Evolutionary conservation across 2,797 vertebrate genomes (phyloP), one percentile per base, ranked within the genome.

Genomic region (Spheniscus humboldti): DNA sequence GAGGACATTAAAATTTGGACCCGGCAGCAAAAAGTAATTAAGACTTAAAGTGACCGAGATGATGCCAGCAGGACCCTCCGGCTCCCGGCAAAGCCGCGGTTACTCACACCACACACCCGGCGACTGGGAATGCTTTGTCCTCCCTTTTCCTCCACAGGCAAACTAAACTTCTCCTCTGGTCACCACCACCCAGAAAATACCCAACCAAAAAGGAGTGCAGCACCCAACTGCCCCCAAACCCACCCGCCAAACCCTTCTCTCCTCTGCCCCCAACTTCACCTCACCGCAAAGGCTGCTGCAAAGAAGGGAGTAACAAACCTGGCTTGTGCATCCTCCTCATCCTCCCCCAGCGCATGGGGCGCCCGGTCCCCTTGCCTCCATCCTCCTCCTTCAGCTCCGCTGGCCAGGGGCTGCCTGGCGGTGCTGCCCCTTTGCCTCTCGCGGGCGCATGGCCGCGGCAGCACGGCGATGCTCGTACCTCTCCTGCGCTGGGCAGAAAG

Each of bases 261-360:
- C 35, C 59, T 73, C 50, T 27, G 0, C 22, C 27, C 64, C 59
- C 27, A 28, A 18, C 68, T 37, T 74, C 35, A 39, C 57, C 80
- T 39, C 6, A 0, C 30, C 7, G 0, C 22, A 0, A 10, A 18
- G 3, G 33, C 22, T 15, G 27, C 73, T 18, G 35, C 86, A 25
- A 73, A 71, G 41, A 41, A 67, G 60, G 68, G 71, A 92, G 35
- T 55, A 10, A 94, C 94, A 69, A 96, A 97, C 93, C 94, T 25
- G 19, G 69, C 6, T 85, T 59, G 15, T 22, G 83, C 80, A 91
- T 71, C 18, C 3, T 94, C 79, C 67, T 94, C 95, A 72, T 95
- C 93, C 74, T 95, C 66, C 76, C 68, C 6, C 92, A 53, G 86
- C 1, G 0, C 1, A 7, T 7, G 30, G 56, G 74, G 16, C 1